Evolutionary conservation across 2,888 invertebrate genomes (phyloP).

Genomic region (Agrotis clavis): DNA sequence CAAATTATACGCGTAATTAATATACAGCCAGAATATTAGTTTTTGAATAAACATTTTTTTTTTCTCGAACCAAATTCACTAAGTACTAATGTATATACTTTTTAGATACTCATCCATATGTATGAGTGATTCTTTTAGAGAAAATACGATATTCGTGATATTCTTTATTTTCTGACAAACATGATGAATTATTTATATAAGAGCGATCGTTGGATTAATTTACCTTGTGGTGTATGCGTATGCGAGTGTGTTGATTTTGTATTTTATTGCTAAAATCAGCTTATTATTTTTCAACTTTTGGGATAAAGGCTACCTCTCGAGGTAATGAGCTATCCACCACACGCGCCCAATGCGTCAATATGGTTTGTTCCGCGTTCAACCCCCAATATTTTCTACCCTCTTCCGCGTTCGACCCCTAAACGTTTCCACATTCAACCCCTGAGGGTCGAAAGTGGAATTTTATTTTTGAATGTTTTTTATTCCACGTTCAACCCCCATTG

Average conservation of each 20-base stretch:
- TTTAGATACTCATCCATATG: constrained; percentile 26
- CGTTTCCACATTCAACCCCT: no score
- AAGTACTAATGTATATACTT: constrained; percentile 24
- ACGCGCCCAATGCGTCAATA: no score
- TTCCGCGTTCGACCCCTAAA: no score
- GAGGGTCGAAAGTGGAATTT: no score
- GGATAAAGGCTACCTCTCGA: no score
- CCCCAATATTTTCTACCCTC: no score
- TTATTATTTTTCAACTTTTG: no score
- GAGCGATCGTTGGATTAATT: constrained; percentile 5
- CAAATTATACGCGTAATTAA: neutral
- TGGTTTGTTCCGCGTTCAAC: no score
- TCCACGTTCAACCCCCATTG: no score
- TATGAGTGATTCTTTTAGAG: constrained; percentile 13
- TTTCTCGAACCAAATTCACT: constrained; percentile 18
- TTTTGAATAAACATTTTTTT: constrained; percentile 39
- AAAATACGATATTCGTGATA: constrained; percentile 3
- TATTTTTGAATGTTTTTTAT: no score
- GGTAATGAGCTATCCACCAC: no score
- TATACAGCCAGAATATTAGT: constrained; percentile 7
- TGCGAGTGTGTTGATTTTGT: neutral
- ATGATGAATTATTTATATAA: constrained; percentile 27
- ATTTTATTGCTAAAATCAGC: neutral
- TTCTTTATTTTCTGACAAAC: constrained; percentile 16
- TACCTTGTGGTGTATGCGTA: neutral